Evolutionary conservation across 2,797 vertebrate genomes (phyloP), one percentile per base, ranked within the genome.

Genomic region (Pangasius mekongensis): DNA sequence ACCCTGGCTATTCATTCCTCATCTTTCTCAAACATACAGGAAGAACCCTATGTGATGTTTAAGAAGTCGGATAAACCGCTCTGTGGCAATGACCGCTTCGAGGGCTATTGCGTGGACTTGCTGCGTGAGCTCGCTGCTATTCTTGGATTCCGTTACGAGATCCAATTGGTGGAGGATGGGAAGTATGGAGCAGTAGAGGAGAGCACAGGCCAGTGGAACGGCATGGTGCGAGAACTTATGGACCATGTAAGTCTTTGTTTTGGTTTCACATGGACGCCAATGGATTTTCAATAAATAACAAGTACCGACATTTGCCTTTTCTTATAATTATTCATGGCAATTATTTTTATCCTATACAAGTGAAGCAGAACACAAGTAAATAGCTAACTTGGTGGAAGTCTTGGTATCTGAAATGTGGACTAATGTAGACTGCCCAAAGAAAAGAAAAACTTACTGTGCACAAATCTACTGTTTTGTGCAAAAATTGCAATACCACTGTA

Each of bases 221-320:
- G 98, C 92, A 99, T 99, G 97, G 97, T 99, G 94, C 97, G 98
- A 90, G 98, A 99, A 93, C 94, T 99, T 87, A 99, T 99, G 85
- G 98, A 99, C 94, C 98, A 99, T 22, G 98, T 99, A 94, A 99
- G 98, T 97, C 39, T 78, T 73, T 20, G 33, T 39, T 64, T 47
- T 83, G 47, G 76, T 78, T 76, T n/a, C 73, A 77, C 43, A 27
- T 62, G 60, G 60, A 62, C 24, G 27, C 24, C 13, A 30, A 30
- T 30, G 30, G n/a, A 66, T 13, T 30, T 66, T n/a, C n/a, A 66
- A 66, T 66, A 66, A 66, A 30, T 30, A 14, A 4, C 62, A 30
- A 30, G 64, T 30, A 18, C 30, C 16, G 30, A 67, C 64, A 67
- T 67, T 33, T 67, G 16, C 5, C 9, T 16, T 33, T 67, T 67